Percentiles rank a stretch among this genome's conserved stretches.
These are phyloP conservation scores for Pheosia tremula DNA, from an alignment of 2,888 invertebrate genomes.

Conservation along the genomic window DNA sequence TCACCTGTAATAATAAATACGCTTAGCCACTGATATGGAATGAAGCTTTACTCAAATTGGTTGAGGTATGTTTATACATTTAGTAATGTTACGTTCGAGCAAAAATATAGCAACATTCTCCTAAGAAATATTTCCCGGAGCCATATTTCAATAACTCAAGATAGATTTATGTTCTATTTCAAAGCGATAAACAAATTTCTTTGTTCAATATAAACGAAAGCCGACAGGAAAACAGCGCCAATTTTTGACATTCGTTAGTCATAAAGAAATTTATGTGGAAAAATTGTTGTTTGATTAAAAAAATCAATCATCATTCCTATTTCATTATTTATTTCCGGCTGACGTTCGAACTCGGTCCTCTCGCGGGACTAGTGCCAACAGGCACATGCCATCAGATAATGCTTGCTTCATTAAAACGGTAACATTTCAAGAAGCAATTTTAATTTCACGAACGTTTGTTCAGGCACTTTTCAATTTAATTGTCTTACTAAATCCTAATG, in stretches of 20 bases:
- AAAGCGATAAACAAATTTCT: slow-evolving; percentile 23
- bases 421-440: slow-evolving; percentile 49
- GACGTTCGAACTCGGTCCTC: slow-evolving; percentile 34
- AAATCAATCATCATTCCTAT: slow-evolving; percentile 21
- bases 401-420: slow-evolving; percentile 24
- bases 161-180: slow-evolving; percentile 26
- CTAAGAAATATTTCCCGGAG: not conserved
- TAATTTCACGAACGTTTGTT: slow-evolving; percentile 44
- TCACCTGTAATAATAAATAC: slow-evolving; percentile 84
- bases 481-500: not conserved
- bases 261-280: slow-evolving; percentile 19
- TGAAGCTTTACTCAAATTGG: too few species aligned
- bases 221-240: slow-evolving; percentile 13
- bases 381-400: slow-evolving; percentile 43
- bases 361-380: slow-evolving; percentile 21
- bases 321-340: slow-evolving; percentile 30
- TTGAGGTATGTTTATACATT: too few species aligned
- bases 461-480: slow-evolving; percentile 40
- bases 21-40: slow-evolving; percentile 1
- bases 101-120: slow-evolving; percentile 8
- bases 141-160: slow-evolving; percentile 6
- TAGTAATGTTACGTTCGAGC: not conserved
- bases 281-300: slow-evolving; percentile 18
- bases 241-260: slow-evolving; percentile 25
- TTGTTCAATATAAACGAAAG: slow-evolving; percentile 14